Conservation (phyloP, 1,140 invertebrate species). For the Capitella teleta region DNA sequence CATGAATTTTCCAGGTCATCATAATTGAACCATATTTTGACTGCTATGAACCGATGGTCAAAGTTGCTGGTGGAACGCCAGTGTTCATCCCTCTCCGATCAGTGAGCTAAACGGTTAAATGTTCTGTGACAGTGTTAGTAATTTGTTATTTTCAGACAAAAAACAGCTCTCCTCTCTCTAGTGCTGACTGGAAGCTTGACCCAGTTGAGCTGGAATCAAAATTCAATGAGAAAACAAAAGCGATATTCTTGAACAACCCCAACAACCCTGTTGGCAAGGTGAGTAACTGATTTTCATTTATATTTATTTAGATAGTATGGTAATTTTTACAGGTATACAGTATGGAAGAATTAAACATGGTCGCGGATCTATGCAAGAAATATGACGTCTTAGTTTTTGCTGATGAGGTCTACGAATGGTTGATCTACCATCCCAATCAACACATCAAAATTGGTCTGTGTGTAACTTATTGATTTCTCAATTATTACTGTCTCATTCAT, state of each 20-base stretch:
- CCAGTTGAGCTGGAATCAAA: conserved; percentile 63
- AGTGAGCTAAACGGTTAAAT: no score
- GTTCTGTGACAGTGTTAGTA: no score
- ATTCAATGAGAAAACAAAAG: conserved; percentile 87
- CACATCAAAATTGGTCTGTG: conserved; percentile 66
- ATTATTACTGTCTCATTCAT: no score
- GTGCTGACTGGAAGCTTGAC: conserved; percentile 83
- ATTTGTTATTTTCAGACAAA: no score
- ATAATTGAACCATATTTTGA: conserved; percentile 98
- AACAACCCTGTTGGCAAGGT: conserved; percentile 94
- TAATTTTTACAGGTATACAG: conserved; percentile 40
- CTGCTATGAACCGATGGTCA: conserved; percentile 92
- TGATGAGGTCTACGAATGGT: conserved; percentile 98
- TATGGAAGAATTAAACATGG: conserved; percentile 51
- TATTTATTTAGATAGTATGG: background rate
- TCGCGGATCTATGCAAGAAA: conserved; percentile 80
- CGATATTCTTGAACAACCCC: conserved; percentile 90
- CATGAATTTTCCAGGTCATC: conserved; percentile 50
- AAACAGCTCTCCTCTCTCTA: no score
- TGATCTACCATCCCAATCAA: conserved; percentile 73
- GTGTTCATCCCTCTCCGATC: conserved; percentile 78
- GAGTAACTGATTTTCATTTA: background rate
- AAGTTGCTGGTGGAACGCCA: conserved; percentile 70
- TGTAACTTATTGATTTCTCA: no score
- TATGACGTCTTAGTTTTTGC: conserved; percentile 82